These are phyloP conservation scores for Helicoverpa armigera DNA, from an alignment of 1,140 invertebrate genomes.

Conservation along the genomic window DNA sequence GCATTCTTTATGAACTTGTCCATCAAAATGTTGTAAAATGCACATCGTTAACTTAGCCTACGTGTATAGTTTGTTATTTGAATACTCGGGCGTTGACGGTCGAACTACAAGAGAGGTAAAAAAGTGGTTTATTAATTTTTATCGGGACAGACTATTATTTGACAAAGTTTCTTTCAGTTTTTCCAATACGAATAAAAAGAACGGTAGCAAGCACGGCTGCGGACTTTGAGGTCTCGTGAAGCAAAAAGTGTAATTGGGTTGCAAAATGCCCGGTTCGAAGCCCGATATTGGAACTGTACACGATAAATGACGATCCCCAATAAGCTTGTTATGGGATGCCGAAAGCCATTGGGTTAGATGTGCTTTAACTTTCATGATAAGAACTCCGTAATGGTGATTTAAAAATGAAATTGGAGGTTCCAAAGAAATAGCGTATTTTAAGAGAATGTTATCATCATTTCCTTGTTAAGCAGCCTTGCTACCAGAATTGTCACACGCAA, in stretches of 20 bases:
- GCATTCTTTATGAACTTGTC: neutral
- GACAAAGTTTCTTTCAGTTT: neutral
- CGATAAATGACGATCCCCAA: conserved; percentile 6
- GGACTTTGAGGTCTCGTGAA: conserved; percentile 28
- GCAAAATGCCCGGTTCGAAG: conserved; percentile 14
- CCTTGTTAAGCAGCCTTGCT: too few relatives aligned
- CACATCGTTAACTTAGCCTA: neutral
- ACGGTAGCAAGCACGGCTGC: conserved; percentile 6
- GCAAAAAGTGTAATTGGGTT: conserved; percentile 34
- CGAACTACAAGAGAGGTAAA: neutral
- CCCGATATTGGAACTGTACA: conserved; percentile 22
- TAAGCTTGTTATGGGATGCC: neutral
- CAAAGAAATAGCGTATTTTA: neutral
- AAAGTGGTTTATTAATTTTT: neutral
- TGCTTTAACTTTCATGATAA: conserved; percentile 20
- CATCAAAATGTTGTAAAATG: neutral
- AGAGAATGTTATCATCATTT: neutral
- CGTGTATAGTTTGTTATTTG: too few relatives aligned
- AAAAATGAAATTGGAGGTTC: neutral
- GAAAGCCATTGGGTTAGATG: neutral
- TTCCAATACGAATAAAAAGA: conserved; percentile 3
- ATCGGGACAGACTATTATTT: neutral
- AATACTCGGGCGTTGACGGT: too few relatives aligned
- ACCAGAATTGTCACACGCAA: too few relatives aligned
- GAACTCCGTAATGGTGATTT: neutral